These are phyloP conservation scores for Arrhamphus sclerolepis DNA, from an alignment of 2,797 vertebrate species.

Conservation along the genomic window DNA sequence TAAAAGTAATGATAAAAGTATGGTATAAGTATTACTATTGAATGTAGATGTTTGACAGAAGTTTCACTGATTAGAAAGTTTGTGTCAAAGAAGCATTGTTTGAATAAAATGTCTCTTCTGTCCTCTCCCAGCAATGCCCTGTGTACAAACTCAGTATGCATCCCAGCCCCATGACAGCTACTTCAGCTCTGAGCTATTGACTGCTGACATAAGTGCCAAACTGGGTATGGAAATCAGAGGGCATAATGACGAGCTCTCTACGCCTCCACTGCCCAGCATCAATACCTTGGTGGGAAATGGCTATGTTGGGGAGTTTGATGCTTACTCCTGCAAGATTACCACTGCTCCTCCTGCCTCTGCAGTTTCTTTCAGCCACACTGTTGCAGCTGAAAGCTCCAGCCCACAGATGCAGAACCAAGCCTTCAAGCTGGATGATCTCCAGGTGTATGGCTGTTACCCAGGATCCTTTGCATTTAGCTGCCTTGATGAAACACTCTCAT, in stretches of 20 bases:
- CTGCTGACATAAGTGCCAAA: slow-evolving; percentile 86
- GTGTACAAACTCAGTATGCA: slow-evolving; percentile 93
- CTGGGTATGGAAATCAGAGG: slow-evolving; percentile 88
- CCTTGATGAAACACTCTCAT: slow-evolving; percentile 91
- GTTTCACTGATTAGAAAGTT: not conserved
- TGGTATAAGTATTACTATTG: not conserved
- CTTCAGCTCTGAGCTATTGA: slow-evolving; percentile 86
- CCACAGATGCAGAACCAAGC: slow-evolving; percentile 77
- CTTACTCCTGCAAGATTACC: slow-evolving; percentile 89
- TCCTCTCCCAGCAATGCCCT: slow-evolving; percentile 90
- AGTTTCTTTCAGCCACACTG: slow-evolving; percentile 46
- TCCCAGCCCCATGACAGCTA: slow-evolving; percentile 83
- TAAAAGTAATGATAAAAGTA: not conserved
- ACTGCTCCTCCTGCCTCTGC: slow-evolving; percentile 65
- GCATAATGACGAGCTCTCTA: slow-evolving; percentile 79
- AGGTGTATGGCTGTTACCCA: slow-evolving; percentile 94
- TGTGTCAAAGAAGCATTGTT: not conserved
- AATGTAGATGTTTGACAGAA: not conserved
- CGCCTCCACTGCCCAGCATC: slow-evolving; percentile 90
- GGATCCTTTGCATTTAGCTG: slow-evolving; percentile 87
- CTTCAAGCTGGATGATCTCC: slow-evolving; percentile 93
- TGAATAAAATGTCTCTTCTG: slow-evolving; percentile 36
- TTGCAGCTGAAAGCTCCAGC: slow-evolving; percentile 57
- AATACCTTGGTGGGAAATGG: slow-evolving; percentile 91
- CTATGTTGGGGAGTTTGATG: slow-evolving; percentile 90